Conservation (phyloP, 2,888 invertebrate species). For the Erebia epiphron region DNA sequence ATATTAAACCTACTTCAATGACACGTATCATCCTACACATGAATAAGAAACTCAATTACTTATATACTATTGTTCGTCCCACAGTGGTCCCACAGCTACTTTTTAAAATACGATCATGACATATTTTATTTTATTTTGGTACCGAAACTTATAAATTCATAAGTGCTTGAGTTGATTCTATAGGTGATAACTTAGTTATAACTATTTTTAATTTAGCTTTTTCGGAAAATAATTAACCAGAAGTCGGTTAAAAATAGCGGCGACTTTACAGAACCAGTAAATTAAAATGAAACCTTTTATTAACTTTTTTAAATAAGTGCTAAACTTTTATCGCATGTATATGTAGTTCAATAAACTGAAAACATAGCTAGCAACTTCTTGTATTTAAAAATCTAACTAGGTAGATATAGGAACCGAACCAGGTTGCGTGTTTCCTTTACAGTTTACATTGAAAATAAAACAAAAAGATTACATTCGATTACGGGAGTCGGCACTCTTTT, state of each 20-base stretch:
- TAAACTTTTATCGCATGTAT: neutral
- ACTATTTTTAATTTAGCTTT: too few relatives aligned
- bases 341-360: neutral
- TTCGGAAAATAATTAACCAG: too few relatives aligned
- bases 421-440: neutral
- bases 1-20: neutral
- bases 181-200: too few relatives aligned
- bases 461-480: neutral
- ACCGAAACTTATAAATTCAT: too few relatives aligned
- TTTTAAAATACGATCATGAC: conserved; percentile 7
- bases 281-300: neutral
- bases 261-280: neutral
- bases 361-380: neutral
- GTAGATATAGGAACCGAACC: neutral
- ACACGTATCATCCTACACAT: conserved; percentile 1
- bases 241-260: too few relatives aligned
- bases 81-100: neutral
- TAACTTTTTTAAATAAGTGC: neutral
- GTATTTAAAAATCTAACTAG: neutral
- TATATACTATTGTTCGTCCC: neutral
- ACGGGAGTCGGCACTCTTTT: neutral
- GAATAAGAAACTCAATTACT: neutral
- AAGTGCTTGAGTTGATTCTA: too few relatives aligned
- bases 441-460: neutral
- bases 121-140: neutral